A percentile compares a stretch with the other conserved stretches of the same genome.
Conservation (phyloP, 2,797 vertebrate species). For the Schizopygopsis pylzovi region DNA sequence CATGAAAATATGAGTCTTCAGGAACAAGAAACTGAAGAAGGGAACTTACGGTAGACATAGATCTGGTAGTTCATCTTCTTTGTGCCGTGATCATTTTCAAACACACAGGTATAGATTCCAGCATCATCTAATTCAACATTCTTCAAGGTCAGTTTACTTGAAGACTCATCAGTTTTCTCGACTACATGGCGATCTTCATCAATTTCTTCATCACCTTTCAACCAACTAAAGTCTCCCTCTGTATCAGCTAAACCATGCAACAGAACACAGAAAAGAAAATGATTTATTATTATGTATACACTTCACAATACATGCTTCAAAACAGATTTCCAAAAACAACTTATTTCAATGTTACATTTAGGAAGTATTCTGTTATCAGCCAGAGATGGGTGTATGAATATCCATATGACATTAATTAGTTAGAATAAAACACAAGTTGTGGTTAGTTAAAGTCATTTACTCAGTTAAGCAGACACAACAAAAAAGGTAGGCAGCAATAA, state of each 20-base stretch:
- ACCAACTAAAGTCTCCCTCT: constrained; percentile 72
- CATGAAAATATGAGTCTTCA: background rate
- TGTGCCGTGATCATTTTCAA: constrained; percentile 37
- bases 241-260: constrained; percentile 60
- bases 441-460: background rate
- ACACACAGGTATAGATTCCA: constrained; percentile 69
- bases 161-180: constrained; percentile 62
- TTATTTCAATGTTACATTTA: background rate
- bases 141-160: constrained; percentile 65
- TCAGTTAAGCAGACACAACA: background rate
- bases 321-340: background rate
- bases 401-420: no score
- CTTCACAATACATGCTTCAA: background rate
- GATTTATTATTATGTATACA: background rate
- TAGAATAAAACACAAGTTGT: no score
- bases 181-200: constrained; percentile 52
- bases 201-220: constrained; percentile 65
- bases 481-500: background rate
- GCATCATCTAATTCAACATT: constrained; percentile 60
- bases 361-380: no score
- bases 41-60: constrained; percentile 71
- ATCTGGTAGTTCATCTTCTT: background rate
- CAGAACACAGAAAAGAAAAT: background rate
- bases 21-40: background rate
- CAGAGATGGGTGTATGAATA: no score